These are phyloP conservation scores for Drymodes brunneopygia DNA, from an alignment of 2,113 vertebrate species.

Conservation along the genomic window DNA sequence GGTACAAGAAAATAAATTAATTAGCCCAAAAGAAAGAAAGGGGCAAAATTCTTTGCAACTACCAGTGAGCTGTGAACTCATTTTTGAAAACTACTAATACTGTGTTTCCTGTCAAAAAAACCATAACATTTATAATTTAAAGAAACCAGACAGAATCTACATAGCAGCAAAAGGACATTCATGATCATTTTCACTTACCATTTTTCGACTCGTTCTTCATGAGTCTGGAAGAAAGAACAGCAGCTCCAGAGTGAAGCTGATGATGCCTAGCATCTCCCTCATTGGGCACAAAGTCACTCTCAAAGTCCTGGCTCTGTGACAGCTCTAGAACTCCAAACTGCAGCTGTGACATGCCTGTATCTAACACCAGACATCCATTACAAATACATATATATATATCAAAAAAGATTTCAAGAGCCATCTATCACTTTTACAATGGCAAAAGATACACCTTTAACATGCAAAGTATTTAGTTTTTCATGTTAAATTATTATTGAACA, in stretches of 20 bases:
- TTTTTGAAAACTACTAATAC: neutral
- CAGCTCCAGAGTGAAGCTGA: neutral
- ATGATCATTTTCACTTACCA: slow-evolving; percentile 27
- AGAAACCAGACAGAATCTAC: neutral
- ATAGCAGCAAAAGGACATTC: neutral
- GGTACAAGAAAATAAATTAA: neutral
- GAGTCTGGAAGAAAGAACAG: neutral
- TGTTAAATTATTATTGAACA: too few species aligned
- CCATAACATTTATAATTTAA: neutral
- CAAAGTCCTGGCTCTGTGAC: slow-evolving; percentile 87
- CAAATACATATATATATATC: neutral
- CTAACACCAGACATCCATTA: slow-evolving; percentile 36
- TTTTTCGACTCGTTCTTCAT: neutral
- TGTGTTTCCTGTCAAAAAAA: neutral
- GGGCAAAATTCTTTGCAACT: neutral
- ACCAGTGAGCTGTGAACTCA: neutral
- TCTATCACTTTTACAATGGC: neutral
- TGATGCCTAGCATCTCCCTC: neutral
- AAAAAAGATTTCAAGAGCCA: neutral
- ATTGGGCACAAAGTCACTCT: slow-evolving; percentile 17
- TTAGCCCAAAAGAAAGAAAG: neutral
- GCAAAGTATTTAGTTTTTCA: neutral
- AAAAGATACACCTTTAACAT: neutral
- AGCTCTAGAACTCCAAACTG: slow-evolving; percentile 84
- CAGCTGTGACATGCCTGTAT: slow-evolving; percentile 77